Conservation (phyloP, 2,888 invertebrate species). For the Onchidella celtica region DNA sequence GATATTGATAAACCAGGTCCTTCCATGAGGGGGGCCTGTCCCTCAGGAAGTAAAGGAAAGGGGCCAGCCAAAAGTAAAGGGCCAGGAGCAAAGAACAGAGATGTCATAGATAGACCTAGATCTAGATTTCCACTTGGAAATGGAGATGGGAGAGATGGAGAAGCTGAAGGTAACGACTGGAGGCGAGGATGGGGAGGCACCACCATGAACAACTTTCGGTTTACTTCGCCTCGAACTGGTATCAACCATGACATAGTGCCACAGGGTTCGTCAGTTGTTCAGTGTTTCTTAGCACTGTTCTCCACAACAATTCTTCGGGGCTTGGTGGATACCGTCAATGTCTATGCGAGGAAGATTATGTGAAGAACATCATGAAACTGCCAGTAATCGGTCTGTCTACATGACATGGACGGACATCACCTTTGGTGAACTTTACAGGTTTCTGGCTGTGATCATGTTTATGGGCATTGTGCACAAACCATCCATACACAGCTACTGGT, state of each 20-base stretch:
- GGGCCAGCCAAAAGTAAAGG: neutral
- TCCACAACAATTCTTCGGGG: neutral
- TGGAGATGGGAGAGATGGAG: too few species aligned
- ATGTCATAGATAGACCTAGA: neutral
- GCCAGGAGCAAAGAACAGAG: neutral
- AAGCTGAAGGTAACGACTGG: too few species aligned
- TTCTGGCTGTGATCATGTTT: neutral
- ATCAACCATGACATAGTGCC: neutral
- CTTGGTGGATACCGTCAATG: neutral
- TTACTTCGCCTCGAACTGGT: neutral
- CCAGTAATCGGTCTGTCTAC: neutral
- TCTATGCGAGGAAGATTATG: neutral
- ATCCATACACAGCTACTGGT: neutral
- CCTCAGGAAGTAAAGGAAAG: neutral
- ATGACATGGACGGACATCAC: neutral
- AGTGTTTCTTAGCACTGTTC: neutral
- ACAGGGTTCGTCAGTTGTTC: neutral
- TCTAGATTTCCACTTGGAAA: neutral
- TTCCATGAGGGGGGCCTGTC: neutral
- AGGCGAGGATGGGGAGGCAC: neutral
- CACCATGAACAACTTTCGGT: neutral
- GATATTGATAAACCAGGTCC: neutral
- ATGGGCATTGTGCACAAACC: neutral
- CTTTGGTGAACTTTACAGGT: neutral
- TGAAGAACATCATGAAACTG: neutral